Conservation (phyloP, 2,797 vertebrate species). For the Nothura maculosa region DNA sequence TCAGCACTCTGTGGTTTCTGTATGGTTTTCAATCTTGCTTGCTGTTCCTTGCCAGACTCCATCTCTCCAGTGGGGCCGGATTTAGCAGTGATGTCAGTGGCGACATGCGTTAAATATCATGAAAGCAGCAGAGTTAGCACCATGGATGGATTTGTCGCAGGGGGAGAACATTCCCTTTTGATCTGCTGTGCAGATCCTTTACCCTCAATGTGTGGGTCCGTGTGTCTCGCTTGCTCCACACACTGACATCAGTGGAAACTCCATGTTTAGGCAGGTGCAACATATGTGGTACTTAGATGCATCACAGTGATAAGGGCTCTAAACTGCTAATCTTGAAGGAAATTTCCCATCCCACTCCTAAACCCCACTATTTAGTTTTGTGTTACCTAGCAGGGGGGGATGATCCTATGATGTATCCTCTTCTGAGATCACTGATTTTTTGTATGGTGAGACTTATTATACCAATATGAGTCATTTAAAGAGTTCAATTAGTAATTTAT, state of each 20-base stretch:
- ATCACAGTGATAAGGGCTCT: neutral
- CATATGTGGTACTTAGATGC: neutral
- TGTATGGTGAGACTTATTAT: neutral
- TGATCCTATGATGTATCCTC: neutral
- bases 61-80: neutral
- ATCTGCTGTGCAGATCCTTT: conserved; percentile 3
- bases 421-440: conserved; percentile 20
- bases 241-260: conserved; percentile 25
- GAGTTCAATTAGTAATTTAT: conserved; percentile 64
- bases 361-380: neutral
- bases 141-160: neutral
- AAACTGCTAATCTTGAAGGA: neutral
- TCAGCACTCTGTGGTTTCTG: neutral
- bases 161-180: neutral
- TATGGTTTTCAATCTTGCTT: neutral
- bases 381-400: neutral
- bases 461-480: conserved; percentile 48
- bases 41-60: neutral
- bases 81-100: neutral
- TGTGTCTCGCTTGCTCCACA: neutral
- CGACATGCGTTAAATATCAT: neutral
- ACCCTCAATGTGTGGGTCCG: neutral
- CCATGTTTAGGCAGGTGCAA: neutral
- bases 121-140: neutral
- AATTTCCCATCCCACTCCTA: neutral